These are phyloP conservation scores for Thymallus thymallus DNA, from an alignment of 2,113 vertebrate genomes.

Conservation along the genomic window DNA sequence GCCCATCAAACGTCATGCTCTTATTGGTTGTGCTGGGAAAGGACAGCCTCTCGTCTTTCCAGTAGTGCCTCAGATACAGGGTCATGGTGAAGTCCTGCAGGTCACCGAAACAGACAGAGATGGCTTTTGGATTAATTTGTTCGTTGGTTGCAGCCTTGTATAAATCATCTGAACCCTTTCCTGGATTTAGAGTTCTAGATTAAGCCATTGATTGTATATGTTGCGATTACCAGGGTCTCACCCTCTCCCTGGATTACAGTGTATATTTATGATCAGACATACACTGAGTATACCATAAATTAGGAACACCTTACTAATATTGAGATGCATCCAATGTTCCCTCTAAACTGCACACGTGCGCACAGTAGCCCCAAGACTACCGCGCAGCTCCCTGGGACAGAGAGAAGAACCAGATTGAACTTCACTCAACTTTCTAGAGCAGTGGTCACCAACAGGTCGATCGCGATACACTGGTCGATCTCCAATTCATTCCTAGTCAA, in stretches of 20 bases:
- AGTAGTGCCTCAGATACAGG: slow-evolving; percentile 92
- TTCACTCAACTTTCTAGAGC: too few relatives aligned
- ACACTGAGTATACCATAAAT: too few relatives aligned
- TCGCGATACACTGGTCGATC: too few relatives aligned
- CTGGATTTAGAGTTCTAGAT: background rate
- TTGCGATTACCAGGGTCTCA: slow-evolving; percentile 11
- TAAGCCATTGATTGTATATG: background rate
- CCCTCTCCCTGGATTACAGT: slow-evolving; percentile 3
- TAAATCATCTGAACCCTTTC: background rate
- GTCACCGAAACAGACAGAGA: slow-evolving; percentile 4
- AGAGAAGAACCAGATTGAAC: too few relatives aligned
- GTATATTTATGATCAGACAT: slow-evolving; percentile 13
- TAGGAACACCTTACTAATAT: background rate
- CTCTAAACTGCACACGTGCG: too few relatives aligned
- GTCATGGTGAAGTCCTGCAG: slow-evolving; percentile 96
- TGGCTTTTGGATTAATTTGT: background rate
- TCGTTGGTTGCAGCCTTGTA: background rate
- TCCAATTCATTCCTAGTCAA: too few relatives aligned
- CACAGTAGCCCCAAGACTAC: too few relatives aligned
- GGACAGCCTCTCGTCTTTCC: slow-evolving; percentile 90
- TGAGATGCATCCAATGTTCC: background rate
- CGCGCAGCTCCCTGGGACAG: too few relatives aligned
- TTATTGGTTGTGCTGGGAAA: slow-evolving; percentile 90
- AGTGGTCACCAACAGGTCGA: too few relatives aligned
- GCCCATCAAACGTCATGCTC: slow-evolving; percentile 95